Percentiles rank a stretch among this genome's conserved stretches.
Conservation (phyloP, 2,888 invertebrate species). For the Lasioglossum pauxillum region DNA sequence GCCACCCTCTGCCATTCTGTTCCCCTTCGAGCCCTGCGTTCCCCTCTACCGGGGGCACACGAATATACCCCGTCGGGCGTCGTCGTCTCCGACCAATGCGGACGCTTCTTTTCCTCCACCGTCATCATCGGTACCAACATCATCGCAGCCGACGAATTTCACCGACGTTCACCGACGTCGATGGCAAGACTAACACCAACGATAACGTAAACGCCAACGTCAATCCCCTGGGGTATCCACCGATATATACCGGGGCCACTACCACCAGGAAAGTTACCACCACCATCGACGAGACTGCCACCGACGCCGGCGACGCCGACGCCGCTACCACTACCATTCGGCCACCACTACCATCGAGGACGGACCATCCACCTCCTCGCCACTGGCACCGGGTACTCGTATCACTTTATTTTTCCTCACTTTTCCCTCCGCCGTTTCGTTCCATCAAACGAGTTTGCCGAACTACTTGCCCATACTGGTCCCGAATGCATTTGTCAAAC, state of each 20-base stretch:
- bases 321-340: conserved; percentile 8
- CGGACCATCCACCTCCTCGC: conserved; percentile 8
- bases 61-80: conserved; percentile 23
- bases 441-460: conserved; percentile 77
- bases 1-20: conserved; percentile 49
- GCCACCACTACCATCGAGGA: not conserved
- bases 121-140: conserved; percentile 45
- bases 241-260: conserved; percentile 13
- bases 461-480: conserved; percentile 76
- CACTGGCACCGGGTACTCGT: conserved; percentile 42
- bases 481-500: conserved; percentile 81
- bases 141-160: conserved; percentile 46
- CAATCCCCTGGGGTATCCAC: conserved; percentile 22
- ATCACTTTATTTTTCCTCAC: conserved; percentile 68
- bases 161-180: conserved; percentile 40
- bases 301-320: not conserved
- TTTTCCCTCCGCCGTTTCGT: conserved; percentile 67
- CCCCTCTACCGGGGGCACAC: conserved; percentile 15
- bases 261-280: conserved; percentile 5
- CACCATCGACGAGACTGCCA: not conserved
- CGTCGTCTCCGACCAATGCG: conserved; percentile 59
- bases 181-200: conserved; percentile 43
- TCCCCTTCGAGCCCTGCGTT: conserved; percentile 30
- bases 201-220: conserved; percentile 42
- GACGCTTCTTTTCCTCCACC: conserved; percentile 42